Conservation (phyloP, 64 coral and sea anemone species). For the Platygyra sinensis region DNA sequence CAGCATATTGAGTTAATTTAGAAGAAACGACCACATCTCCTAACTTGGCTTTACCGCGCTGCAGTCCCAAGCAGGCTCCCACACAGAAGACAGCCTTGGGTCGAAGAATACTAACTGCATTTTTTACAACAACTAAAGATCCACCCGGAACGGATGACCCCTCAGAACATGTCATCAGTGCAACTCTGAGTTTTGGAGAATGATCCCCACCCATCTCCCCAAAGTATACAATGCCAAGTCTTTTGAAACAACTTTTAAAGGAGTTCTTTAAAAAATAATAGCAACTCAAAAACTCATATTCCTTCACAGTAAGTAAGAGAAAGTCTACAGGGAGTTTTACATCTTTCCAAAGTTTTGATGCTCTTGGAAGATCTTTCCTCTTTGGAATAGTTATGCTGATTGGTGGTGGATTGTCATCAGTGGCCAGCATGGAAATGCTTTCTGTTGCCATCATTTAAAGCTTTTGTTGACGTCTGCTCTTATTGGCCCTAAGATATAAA, state of each 20-base stretch:
- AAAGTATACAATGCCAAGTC: not conserved
- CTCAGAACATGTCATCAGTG: not conserved
- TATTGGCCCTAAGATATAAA: no score
- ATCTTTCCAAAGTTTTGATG: not conserved
- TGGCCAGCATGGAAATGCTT: not conserved
- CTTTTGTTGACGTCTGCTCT: no score
- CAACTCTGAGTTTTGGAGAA: not conserved
- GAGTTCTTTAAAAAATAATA: not conserved
- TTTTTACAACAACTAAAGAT: not conserved
- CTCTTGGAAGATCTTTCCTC: not conserved
- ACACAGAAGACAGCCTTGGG: not conserved
- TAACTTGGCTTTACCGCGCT: not conserved
- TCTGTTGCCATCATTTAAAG: not conserved
- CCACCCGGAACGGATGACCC: not conserved
- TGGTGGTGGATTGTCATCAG: not conserved
- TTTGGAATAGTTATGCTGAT: not conserved
- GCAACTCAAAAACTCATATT: conserved; percentile 18
- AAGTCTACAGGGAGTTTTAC: not conserved
- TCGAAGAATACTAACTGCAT: not conserved
- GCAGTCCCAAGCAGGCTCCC: not conserved
- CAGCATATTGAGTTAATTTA: not conserved
- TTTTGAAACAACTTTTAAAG: not conserved
- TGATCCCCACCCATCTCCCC: not conserved
- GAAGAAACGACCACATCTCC: conserved; percentile 5
- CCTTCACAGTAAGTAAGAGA: conserved; percentile 5